Base-by-base conservation (phyloP, 1,140 invertebrate genomes). In the Polypedilum vanderplanki region DNA sequence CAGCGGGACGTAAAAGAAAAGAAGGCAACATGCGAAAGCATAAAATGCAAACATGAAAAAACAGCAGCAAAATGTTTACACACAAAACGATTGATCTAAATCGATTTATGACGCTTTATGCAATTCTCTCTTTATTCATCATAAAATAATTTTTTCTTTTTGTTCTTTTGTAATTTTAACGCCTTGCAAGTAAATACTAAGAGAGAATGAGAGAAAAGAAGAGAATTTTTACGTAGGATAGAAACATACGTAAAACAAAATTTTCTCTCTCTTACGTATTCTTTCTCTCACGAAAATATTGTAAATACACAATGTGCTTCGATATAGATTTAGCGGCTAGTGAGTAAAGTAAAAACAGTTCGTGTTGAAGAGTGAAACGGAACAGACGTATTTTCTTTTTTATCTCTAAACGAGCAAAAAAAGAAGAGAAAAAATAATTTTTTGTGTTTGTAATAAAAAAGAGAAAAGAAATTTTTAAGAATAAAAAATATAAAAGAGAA, bases 81-180 rank as follows among this genome's bases (percentile, higher is more conserved):
- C 46, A 57, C 46, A 57, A 57, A 57, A 57, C 46, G 46, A 57
- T 57, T 57, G 46, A 57, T 57, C 46, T 57, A 57, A 57, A 57
- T 57, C 46, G 46, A 57, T 57, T 57, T 57, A 57, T 57, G 46
- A n/a, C n/a, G 46, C n/a, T 57, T 57, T n/a, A 57, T 57, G 46
- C 46, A 57, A 57, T 57, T 57, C 46, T n/a, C 46, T 57, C 46
- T 57, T 57, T 57, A 57, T 57, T 57, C 46, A 57, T 57, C 46
- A 57, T 57, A 57, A 57, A 57, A 57, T n/a, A 57, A n/a, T 57
- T 57, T 57, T 15, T 12, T 57, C 15, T n/a, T 57, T 12, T n/a
- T 57, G 1, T 57, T 57, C 46, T 4, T 33, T 33, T 57, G 46
- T 57, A 57, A 57, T 57, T 57, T 33, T 57, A 57, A 46, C 41